phyloP scores from a whole-genome alignment of 2,888 invertebrate species.

The Volucella zonaria region DNA sequence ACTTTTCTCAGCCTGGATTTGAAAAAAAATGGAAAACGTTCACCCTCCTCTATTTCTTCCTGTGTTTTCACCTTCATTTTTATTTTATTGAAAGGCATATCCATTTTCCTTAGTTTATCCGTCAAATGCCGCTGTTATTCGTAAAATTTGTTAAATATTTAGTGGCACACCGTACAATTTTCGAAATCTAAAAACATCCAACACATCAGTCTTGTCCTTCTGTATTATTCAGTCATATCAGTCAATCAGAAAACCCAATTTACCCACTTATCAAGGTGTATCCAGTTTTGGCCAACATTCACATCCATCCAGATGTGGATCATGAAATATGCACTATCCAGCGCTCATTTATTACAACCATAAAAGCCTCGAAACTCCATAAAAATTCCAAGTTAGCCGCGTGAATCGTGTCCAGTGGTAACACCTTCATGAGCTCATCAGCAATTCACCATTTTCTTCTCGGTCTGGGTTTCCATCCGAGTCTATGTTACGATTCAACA shows the following conservation, averaged over 20 bases:
- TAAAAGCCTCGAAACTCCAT: slow-evolving; percentile 11
- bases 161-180: no score
- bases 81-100: no score
- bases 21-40: no score
- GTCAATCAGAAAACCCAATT: slow-evolving; percentile 46
- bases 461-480: slow-evolving; percentile 10
- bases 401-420: slow-evolving; percentile 10
- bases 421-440: slow-evolving; percentile 46
- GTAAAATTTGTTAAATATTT: no score
- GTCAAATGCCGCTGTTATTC: no score
- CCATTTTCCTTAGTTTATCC: no score
- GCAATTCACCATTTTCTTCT: slow-evolving; percentile 39
- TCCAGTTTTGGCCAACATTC: slow-evolving; percentile 7
- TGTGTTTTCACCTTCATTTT: no score
- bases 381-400: slow-evolving; percentile 19
- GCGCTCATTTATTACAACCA: slow-evolving; percentile 4
- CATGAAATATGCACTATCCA: slow-evolving; percentile 37
- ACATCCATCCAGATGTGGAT: slow-evolving; percentile 1
- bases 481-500: slow-evolving; percentile 47
- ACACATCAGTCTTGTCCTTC: slow-evolving; percentile 12
- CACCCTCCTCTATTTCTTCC: no score
- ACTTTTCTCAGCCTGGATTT: no score
- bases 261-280: not conserved
- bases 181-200: not conserved
- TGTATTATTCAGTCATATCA: slow-evolving; percentile 47